These are phyloP conservation scores for Cydia fagiglandana DNA, from an alignment of 1,140 invertebrate species.

Conservation along the genomic window DNA sequence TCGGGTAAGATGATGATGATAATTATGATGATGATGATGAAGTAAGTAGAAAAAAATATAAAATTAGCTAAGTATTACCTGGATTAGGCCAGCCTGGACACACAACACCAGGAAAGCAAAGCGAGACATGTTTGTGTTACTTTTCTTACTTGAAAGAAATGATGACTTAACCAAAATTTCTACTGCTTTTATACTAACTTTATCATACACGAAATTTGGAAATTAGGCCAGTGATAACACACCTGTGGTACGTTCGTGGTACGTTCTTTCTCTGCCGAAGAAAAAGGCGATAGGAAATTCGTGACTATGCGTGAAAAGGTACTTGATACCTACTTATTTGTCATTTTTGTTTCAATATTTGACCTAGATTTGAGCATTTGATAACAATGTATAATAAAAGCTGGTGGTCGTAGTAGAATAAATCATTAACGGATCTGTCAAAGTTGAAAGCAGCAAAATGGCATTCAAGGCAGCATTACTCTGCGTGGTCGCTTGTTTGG, in stretches of 20 bases:
- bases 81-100: slow-evolving; percentile 34
- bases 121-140: slow-evolving; percentile 32
- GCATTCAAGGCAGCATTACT: neutral
- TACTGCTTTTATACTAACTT: neutral
- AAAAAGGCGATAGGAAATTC: neutral
- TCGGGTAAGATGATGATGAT: too few relatives aligned
- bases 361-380: neutral
- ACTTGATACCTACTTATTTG: too few relatives aligned
- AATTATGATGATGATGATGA: too few relatives aligned
- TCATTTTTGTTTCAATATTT: neutral
- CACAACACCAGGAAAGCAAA: slow-evolving; percentile 34
- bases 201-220: neutral
- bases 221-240: neutral
- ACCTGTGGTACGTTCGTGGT: too few relatives aligned
- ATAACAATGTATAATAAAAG: neutral
- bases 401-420: too few relatives aligned
- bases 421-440: neutral
- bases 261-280: neutral
- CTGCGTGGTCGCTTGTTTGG: neutral
- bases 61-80: slow-evolving; percentile 12
- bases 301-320: neutral
- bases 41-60: too few relatives aligned
- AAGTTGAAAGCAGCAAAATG: neutral
- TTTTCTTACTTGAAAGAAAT: neutral
- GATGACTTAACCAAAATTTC: neutral